phyloP scores from a whole-genome alignment of 2,113 vertebrate species.

The Shinisaurus crocodilurus region DNA sequence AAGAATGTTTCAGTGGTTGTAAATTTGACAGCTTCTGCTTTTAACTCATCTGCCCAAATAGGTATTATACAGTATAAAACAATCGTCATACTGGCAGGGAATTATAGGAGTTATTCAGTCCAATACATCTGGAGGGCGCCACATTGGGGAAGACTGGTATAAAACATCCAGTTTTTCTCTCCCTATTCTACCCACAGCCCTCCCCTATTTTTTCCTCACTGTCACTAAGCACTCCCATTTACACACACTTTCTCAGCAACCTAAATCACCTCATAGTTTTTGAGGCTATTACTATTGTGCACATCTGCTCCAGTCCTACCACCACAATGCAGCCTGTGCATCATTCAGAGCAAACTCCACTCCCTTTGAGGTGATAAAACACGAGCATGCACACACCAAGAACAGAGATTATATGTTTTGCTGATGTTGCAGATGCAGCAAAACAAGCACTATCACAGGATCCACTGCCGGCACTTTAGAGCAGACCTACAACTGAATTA shows the following conservation, averaged over 20 bases:
- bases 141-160: too few species aligned
- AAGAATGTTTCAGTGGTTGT: too few species aligned
- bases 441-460: not conserved
- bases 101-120: too few species aligned
- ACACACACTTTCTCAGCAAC: not conserved
- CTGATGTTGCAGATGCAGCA: conserved; percentile 44
- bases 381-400: not conserved
- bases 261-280: too few species aligned
- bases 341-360: fast-evolving
- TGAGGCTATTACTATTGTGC: not conserved
- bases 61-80: not conserved
- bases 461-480: not conserved
- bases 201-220: not conserved
- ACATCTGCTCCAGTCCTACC: not conserved
- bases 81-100: not conserved
- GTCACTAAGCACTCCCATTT: not conserved
- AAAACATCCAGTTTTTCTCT: not conserved
- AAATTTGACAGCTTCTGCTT: too few species aligned
- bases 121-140: too few species aligned
- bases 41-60: not conserved
- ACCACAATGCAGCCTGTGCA: not conserved
- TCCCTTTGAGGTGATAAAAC: not conserved
- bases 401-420: fast-evolving
- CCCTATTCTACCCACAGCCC: not conserved
- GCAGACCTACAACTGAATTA: not conserved